Evolutionary conservation across 2,113 vertebrate species (phyloP).

Genomic region (Anser brachyrhynchus): DNA sequence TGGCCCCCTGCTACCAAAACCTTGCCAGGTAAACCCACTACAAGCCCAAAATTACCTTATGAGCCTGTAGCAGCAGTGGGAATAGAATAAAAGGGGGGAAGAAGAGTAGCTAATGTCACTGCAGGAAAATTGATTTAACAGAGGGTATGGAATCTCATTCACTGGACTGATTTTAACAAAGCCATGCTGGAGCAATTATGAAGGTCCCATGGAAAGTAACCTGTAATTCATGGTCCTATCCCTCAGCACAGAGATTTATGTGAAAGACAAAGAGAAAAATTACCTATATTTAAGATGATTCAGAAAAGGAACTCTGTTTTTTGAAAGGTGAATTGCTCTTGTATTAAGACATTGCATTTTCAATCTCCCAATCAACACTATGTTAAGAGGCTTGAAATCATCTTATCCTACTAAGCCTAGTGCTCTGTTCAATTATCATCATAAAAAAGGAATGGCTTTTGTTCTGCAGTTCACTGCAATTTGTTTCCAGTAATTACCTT

Average conservation of each 20-base stretch:
- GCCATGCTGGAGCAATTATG: neutral
- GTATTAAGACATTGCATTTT: conserved; percentile 72
- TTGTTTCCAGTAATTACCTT: conserved; percentile 69
- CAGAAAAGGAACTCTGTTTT: neutral
- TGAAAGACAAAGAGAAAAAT: neutral
- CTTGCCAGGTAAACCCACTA: too few species aligned
- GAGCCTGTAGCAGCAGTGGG: neutral
- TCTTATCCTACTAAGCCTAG: conserved; percentile 69
- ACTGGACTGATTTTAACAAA: neutral
- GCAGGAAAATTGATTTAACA: neutral
- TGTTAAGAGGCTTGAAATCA: conserved; percentile 71
- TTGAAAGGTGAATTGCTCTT: conserved; percentile 23
- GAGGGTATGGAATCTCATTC: neutral
- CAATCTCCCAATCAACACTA: conserved; percentile 64
- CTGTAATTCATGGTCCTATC: neutral
- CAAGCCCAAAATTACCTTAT: neutral
- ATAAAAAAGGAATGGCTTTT: conserved; percentile 72
- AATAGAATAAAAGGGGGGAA: neutral
- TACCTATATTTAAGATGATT: neutral
- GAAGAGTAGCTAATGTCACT: neutral
- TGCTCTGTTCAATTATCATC: conserved; percentile 61
- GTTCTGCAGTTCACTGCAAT: conserved; percentile 59
- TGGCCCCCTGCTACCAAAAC: too few species aligned
- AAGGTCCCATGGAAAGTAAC: neutral
- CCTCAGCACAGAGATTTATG: neutral